Percentiles rank a stretch among this genome's conserved stretches.
phyloP scores from a whole-genome alignment of 2,888 invertebrate species.

The Drosophila nr. perissopoda region DNA sequence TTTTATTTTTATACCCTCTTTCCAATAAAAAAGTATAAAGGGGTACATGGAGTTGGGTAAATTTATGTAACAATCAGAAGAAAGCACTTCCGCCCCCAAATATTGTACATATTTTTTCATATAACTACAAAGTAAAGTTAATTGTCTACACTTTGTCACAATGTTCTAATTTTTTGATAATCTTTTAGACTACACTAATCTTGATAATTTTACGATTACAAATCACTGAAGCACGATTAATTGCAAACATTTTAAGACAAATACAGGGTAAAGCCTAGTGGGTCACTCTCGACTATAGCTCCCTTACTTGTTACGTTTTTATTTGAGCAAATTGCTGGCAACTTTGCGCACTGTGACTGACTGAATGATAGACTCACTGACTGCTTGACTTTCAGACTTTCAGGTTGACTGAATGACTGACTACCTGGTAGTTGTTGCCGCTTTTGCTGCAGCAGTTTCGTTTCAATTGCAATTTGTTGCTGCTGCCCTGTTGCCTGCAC shows the following conservation, averaged over 20 bases:
- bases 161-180: not conserved
- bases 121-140: not conserved
- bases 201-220: not conserved
- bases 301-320: slow-evolving; percentile 64
- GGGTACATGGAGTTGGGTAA: not conserved
- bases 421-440: slow-evolving; percentile 70
- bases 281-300: not conserved
- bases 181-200: not conserved
- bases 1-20: slow-evolving; percentile 55
- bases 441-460: slow-evolving; percentile 33
- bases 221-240: not conserved
- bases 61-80: not conserved
- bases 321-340: slow-evolving; percentile 82
- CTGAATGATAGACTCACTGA: slow-evolving; percentile 79
- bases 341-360: slow-evolving; percentile 76
- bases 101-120: too few relatives aligned
- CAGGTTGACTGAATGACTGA: slow-evolving; percentile 72
- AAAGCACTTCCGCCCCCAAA: not conserved
- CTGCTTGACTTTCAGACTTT: slow-evolving; percentile 62
- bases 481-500: slow-evolving; percentile 31
- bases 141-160: not conserved
- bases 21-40: not conserved
- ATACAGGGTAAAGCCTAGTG: not conserved
- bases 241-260: not conserved
- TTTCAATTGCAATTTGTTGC: slow-evolving; percentile 60